Percentiles rank a stretch among this genome's conserved stretches.
phyloP scores from a whole-genome alignment of 1,140 invertebrate species.

The Lepeophtheirus salmonis region DNA sequence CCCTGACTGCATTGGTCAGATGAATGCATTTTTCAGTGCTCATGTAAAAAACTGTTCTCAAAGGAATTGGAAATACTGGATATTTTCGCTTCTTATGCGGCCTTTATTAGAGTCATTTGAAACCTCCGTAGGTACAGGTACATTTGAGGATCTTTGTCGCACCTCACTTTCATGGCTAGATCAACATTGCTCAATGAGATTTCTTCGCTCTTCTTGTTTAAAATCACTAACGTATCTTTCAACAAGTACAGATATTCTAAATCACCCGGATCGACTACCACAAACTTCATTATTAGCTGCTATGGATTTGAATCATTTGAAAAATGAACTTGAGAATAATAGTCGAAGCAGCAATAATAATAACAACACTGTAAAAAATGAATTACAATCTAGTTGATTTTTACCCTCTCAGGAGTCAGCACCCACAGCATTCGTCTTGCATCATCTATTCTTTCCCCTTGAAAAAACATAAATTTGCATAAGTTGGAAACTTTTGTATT shows the following conservation, averaged over 20 bases:
- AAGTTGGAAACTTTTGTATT: no score
- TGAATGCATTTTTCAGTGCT: slow-evolving; percentile 83
- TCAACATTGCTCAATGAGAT: slow-evolving; percentile 78
- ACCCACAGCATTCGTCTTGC: no score
- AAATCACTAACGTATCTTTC: slow-evolving; percentile 73
- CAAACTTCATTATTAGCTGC: slow-evolving; percentile 44
- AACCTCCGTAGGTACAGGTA: slow-evolving; percentile 58
- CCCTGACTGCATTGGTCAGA: slow-evolving; percentile 64
- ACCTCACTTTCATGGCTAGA: slow-evolving; percentile 83
- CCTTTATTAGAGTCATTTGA: slow-evolving; percentile 74
- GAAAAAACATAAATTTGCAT: no score
- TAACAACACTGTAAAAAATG: no score
- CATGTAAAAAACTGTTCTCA: slow-evolving; percentile 66
- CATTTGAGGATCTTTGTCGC: slow-evolving; percentile 71
- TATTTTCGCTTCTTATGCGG: slow-evolving; percentile 77
- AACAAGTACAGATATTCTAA: slow-evolving; percentile 74
- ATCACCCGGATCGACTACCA: slow-evolving; percentile 60
- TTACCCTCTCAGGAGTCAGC: no score
- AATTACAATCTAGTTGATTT: no score
- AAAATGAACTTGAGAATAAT: slow-evolving; percentile 9
- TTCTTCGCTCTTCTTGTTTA: slow-evolving; percentile 74
- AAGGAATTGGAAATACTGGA: slow-evolving; percentile 95
- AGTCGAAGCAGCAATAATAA: neutral
- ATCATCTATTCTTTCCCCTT: no score
- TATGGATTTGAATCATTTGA: neutral